These are phyloP conservation scores for Fulica atra DNA, from an alignment of 2,113 vertebrate genomes.

Conservation along the genomic window DNA sequence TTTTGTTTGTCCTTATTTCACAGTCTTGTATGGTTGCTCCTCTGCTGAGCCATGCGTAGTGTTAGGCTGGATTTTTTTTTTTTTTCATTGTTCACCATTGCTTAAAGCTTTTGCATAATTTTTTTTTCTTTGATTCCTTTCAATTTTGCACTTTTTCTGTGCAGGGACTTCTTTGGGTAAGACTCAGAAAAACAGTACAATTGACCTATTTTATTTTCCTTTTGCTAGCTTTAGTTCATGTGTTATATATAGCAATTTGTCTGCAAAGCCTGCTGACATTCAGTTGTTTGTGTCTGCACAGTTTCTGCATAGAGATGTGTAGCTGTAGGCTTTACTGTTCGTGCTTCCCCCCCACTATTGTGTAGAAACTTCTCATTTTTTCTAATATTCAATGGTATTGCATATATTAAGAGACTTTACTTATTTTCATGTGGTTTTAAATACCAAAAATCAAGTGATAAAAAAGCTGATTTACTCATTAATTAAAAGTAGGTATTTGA, in stretches of 20 bases:
- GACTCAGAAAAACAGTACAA: not conserved
- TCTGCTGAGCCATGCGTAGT: not conserved
- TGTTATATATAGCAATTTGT: constrained; percentile 19
- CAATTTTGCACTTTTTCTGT: not conserved
- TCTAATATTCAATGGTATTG: not conserved
- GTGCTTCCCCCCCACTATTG: not conserved
- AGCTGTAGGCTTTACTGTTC: not conserved
- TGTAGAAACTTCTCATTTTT: not conserved
- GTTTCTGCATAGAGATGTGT: not conserved
- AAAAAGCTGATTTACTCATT: not conserved
- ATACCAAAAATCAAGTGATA: not conserved
- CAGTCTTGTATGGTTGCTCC: not conserved
- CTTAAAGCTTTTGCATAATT: not conserved
- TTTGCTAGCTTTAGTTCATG: not conserved
- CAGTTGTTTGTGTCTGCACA: not conserved
- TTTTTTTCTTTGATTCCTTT: not conserved
- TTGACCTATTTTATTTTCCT: constrained; percentile 5
- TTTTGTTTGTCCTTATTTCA: not conserved
- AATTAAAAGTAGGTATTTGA: not conserved
- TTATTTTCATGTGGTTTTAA: not conserved
- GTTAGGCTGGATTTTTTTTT: not conserved
- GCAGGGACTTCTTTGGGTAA: constrained; percentile 49
- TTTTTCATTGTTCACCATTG: not conserved
- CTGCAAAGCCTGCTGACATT: not conserved
- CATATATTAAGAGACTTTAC: not conserved